Evolutionary conservation across 2,113 vertebrate species (phyloP), one percentile per base, ranked within the genome.

Genomic region (Boulengeromyrus knoepffleri): DNA sequence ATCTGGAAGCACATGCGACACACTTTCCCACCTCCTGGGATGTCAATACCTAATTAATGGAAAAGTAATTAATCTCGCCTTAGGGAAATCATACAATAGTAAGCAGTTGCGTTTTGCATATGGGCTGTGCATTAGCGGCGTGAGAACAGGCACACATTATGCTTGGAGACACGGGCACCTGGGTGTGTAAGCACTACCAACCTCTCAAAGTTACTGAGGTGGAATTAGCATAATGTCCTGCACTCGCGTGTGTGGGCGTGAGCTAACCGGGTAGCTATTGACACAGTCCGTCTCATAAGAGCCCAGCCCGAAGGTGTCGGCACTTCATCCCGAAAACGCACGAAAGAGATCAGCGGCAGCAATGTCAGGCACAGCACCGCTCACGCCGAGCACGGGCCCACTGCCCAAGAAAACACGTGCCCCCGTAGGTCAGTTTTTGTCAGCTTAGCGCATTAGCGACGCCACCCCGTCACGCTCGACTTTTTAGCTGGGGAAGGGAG

Each of bases 1-100:
- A 88, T 93, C 92, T 84, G 94, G 93, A 93, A 92, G 92, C 92
- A 93, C 93, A 91, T 91, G 92, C 92, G 92, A 93, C 94, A 93
- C 50, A 56, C 50, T 39, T 27, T 15, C 50, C 85, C 45, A 52
- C 46, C 95, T 95, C 94, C 94, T 91, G 85, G 92, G 93, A 94
- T 95, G 91, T 89, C 90, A 45, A 31, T 90, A 94, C 91, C 93
- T 95, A 96, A 96, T 96, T 96, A 96, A 93, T 90, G 91, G 89
- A 86, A 91, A 93, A 92, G 92, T 92, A 93, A 96, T 96, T 94
- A 96, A 95, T 92, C 93, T 93, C 91, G 95, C 94, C 94, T 92
- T 92, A 91, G 92, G 95, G 94, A 96, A 94, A 94, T 92, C 93
- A 92, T 92, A 93, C 93, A 93, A 92, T 90, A 85, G 89, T 92